Evolutionary conservation across 1,140 invertebrate species (phyloP).

Genomic region (Orchestia grillus): DNA sequence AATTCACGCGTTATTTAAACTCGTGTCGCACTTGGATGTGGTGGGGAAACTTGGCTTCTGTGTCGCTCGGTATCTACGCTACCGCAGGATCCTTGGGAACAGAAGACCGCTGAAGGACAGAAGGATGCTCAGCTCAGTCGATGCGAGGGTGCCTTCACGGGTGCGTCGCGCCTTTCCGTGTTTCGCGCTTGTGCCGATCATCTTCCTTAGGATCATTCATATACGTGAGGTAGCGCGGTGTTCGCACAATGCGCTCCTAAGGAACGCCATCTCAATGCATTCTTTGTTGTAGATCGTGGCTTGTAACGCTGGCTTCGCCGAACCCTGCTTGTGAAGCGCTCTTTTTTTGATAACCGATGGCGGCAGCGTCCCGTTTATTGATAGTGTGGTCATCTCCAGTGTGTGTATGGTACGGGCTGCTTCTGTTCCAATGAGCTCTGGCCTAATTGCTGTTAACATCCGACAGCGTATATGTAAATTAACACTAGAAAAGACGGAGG

Average conservation of each 20-base stretch:
- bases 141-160: neutral
- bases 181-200: neutral
- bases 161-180: neutral
- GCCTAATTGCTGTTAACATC: neutral
- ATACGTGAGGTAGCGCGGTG: neutral
- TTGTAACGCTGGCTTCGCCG: too few species aligned
- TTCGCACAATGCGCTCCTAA: neutral
- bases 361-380: neutral
- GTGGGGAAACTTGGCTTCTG: neutral
- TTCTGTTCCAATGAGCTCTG: neutral
- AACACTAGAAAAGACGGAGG: too few species aligned
- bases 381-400: neutral
- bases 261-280: neutral
- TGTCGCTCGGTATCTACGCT: neutral
- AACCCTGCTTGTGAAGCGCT: neutral
- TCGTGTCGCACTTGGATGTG: neutral
- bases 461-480: too few species aligned
- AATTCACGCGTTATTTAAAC: neutral
- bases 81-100: neutral
- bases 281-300: neutral
- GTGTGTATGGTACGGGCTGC: neutral
- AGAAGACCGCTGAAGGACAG: neutral
- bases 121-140: neutral
- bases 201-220: neutral
- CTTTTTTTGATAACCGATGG: neutral